Evolutionary conservation across 2,113 vertebrate species (phyloP).

Genomic region (Podiceps cristatus): DNA sequence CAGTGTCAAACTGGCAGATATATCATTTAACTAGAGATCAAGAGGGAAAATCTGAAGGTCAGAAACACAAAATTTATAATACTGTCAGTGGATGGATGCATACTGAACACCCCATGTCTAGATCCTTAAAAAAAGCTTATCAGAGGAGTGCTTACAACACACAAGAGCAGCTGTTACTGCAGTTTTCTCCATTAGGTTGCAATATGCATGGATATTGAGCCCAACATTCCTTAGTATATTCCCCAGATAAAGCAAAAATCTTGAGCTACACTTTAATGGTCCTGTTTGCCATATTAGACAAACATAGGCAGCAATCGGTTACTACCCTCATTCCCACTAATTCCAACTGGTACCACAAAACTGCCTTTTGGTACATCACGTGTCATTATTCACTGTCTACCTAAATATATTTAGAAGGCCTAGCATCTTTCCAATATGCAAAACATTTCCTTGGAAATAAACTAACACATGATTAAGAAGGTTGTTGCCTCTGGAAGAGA

Average conservation of each 20-base stretch:
- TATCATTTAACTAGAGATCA: slow-evolving; percentile 15
- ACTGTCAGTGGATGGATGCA: neutral
- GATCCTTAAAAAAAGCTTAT: neutral
- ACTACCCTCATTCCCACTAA: neutral
- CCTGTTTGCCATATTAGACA: neutral
- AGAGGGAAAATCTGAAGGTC: slow-evolving; percentile 34
- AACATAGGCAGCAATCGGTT: neutral
- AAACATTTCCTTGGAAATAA: neutral
- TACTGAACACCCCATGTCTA: neutral
- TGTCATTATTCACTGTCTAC: neutral
- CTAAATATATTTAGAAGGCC: neutral
- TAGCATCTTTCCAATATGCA: neutral
- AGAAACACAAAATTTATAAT: slow-evolving; percentile 9
- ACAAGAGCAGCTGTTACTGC: neutral
- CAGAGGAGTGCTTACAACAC: neutral
- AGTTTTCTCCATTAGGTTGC: neutral
- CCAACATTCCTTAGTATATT: neutral
- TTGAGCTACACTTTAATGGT: neutral
- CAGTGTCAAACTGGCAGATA: neutral
- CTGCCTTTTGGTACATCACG: neutral
- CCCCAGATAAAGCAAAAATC: neutral
- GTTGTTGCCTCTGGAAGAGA: neutral
- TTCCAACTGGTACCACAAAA: neutral
- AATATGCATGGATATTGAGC: neutral
- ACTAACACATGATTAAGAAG: neutral